Evolutionary conservation across 2,888 invertebrate genomes (phyloP).

Genomic region (Troides oblongomaculatus): DNA sequence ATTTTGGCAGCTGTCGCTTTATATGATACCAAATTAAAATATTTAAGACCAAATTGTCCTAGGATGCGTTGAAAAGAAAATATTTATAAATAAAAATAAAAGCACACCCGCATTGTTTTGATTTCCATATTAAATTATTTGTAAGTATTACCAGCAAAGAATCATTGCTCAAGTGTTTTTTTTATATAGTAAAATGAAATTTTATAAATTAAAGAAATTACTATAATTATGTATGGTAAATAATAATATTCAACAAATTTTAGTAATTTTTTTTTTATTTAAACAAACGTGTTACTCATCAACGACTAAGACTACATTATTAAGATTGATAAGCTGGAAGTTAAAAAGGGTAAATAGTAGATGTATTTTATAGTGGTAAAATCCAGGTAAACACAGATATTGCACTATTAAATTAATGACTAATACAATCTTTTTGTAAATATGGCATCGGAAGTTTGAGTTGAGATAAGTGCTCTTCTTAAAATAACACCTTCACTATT

Average conservation of each 20-base stretch:
- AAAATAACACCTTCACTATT: background rate
- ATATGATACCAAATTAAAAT: conserved; percentile 55
- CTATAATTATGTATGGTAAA: background rate
- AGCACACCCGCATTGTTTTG: too few relatives aligned
- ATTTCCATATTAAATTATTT: background rate
- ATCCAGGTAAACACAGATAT: conserved; percentile 11
- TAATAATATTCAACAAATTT: background rate
- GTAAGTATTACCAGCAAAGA: background rate
- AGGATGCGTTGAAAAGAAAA: conserved; percentile 29
- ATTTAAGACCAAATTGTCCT: conserved; percentile 41
- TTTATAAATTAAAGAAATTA: background rate
- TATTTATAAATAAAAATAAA: background rate
- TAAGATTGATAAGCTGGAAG: background rate
- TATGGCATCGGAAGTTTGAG: conserved; percentile 14
- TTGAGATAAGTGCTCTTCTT: background rate
- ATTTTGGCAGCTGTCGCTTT: conserved; percentile 52
- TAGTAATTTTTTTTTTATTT: background rate
- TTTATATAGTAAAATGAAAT: background rate
- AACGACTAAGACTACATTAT: background rate
- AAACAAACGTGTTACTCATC: background rate
- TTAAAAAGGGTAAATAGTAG: background rate
- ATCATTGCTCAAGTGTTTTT: background rate
- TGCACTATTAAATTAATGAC: conserved; percentile 11
- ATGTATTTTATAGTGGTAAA: conserved; percentile 17
- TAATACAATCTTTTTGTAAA: conserved; percentile 14